Evolutionary conservation across 2,797 vertebrate genomes (phyloP).

Genomic region (Telmatherina bonti): DNA sequence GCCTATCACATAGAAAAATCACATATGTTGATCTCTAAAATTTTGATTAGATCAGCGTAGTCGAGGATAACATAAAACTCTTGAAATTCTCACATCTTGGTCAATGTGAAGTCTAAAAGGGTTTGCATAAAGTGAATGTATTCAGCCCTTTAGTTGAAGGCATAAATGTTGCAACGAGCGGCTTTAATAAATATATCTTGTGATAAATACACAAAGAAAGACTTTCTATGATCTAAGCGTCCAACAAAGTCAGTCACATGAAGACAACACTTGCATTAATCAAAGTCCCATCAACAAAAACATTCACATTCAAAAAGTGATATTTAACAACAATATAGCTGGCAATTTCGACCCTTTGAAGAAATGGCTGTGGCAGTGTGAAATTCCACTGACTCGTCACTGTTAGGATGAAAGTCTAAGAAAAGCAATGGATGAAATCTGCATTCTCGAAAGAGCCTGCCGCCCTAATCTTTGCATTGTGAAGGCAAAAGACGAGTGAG

Average conservation of each 20-base stretch:
- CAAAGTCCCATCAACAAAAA: slow-evolving; percentile 46
- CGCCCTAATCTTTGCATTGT: slow-evolving; percentile 84
- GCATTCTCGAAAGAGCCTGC: slow-evolving; percentile 79
- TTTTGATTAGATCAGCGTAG: slow-evolving; percentile 71
- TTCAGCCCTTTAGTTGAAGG: slow-evolving; percentile 28
- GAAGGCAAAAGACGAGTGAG: slow-evolving; percentile 84
- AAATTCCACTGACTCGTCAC: slow-evolving; percentile 80
- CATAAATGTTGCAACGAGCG: slow-evolving; percentile 37
- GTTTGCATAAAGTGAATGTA: slow-evolving; percentile 14
- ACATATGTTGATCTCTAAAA: slow-evolving; percentile 57
- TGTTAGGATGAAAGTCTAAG: slow-evolving; percentile 82
- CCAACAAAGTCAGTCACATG: slow-evolving; percentile 24
- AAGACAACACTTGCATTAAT: slow-evolving; percentile 37
- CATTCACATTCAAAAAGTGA: slow-evolving; percentile 42
- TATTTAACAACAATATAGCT: slow-evolving; percentile 49
- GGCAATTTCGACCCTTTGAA: slow-evolving; percentile 74
- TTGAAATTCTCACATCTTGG: slow-evolving; percentile 19
- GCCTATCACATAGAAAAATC: slow-evolving; percentile 67
- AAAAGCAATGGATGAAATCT: slow-evolving; percentile 83
- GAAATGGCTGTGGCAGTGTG: slow-evolving; percentile 84
- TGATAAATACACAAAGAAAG: slow-evolving; percentile 45
- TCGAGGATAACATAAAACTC: slow-evolving; percentile 57
- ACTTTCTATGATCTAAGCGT: slow-evolving; percentile 29
- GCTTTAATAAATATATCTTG: slow-evolving; percentile 46
- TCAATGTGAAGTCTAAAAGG: slow-evolving; percentile 25